These are phyloP conservation scores for Anastrepha ludens DNA, from an alignment of 1,140 invertebrate species.

Conservation along the genomic window DNA sequence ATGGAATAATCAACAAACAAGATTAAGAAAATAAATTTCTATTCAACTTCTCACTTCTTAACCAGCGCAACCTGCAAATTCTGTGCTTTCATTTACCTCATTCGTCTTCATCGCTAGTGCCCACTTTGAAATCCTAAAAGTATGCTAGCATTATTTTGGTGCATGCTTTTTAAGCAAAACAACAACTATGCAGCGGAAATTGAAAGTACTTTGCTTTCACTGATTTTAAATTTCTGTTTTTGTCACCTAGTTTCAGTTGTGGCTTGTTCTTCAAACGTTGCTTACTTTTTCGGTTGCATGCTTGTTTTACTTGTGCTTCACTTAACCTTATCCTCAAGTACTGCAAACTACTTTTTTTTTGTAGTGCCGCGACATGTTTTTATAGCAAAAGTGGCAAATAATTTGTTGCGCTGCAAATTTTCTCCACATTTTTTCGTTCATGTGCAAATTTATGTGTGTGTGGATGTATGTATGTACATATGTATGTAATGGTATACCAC, in stretches of 20 bases:
- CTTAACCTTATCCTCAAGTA: background rate
- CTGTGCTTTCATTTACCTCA: background rate
- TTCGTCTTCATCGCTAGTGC: background rate
- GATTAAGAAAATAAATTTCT: too few species aligned
- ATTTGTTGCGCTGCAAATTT: constrained; percentile 38
- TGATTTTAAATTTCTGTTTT: background rate
- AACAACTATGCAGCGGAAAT: constrained; percentile 20
- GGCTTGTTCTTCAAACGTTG: background rate
- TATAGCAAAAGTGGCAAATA: constrained; percentile 36
- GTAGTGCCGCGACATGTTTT: background rate
- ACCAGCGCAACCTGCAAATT: too few species aligned
- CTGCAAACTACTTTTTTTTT: background rate
- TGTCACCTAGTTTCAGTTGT: background rate
- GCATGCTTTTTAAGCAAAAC: background rate
- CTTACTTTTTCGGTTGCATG: constrained; percentile 7
- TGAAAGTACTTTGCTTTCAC: background rate
- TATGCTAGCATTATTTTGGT: background rate
- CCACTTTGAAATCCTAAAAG: constrained; percentile 10
- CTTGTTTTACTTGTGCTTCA: background rate
- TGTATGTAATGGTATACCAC: too few species aligned
- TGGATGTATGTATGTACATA: too few species aligned
- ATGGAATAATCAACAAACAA: background rate
- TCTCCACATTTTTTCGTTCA: constrained; percentile 1
- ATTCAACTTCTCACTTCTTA: too few species aligned
- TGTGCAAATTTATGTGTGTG: too few species aligned